Conservation (phyloP, 2,113 vertebrate species). For the Hemibagrus wyckioides region DNA sequence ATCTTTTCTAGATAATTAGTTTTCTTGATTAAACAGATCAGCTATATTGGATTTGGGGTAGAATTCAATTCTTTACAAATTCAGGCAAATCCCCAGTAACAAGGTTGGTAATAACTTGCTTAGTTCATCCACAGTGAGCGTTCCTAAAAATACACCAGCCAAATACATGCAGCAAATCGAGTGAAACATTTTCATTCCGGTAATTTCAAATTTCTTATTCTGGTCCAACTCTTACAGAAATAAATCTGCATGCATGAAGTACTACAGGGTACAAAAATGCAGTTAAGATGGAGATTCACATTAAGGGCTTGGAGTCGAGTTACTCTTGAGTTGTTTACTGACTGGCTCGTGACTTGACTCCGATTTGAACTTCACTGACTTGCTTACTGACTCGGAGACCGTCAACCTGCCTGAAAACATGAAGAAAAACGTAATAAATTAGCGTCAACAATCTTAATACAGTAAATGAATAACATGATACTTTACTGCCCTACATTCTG, state of each 20-base stretch:
- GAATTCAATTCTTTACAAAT: neutral
- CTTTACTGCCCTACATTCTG: neutral
- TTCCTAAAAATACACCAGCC: neutral
- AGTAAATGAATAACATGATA: neutral
- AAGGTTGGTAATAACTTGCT: neutral
- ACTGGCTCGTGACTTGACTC: neutral
- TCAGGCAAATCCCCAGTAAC: neutral
- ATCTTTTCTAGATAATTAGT: neutral
- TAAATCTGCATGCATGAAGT: neutral
- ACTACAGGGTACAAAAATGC: neutral
- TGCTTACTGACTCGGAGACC: neutral
- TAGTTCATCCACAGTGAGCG: neutral
- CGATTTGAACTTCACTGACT: neutral
- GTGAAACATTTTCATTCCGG: neutral
- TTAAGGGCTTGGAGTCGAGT: neutral
- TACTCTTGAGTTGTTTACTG: neutral
- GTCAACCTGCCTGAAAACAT: neutral
- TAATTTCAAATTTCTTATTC: neutral
- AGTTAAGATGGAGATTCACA: neutral
- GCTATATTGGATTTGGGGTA: neutral
- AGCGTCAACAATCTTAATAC: neutral
- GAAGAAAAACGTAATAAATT: neutral
- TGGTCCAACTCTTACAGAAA: neutral
- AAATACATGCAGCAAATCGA: neutral
- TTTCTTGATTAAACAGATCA: neutral